Base-by-base conservation (phyloP, 1,140 invertebrate species). In the Drosophila punjabiensis region DNA sequence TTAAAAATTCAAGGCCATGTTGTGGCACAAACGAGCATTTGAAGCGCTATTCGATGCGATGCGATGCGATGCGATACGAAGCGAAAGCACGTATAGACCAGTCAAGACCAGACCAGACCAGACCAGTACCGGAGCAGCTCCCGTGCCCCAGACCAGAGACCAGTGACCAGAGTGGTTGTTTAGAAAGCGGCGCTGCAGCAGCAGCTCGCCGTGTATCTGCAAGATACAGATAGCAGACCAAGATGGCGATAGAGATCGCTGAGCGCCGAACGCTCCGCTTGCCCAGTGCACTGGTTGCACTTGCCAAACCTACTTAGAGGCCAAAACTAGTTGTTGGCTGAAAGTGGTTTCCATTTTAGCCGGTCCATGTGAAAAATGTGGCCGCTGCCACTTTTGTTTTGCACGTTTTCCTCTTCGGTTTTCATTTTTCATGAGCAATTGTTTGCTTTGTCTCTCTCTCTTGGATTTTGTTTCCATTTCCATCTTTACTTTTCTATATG, bases 1-100 rank as follows among this genome's bases (percentile, higher is more conserved):
- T 90, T 90, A 90, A 82, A 90, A 90, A 90, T 90, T 90, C 86
- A 90, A 90, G 86, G 86, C 86, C 86, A 90, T 74, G 73, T 82
- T 89, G 86, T 89, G 86, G 86, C 86, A 90, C 70, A 69, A 68
- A 63, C 70, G 62, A 76, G 58, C 78, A 37, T 78, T 83, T 87
- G 70, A 88, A 83, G 81, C 70, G 68, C 10, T 33, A 33, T 33
- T 9, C 33, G 24, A 50, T 50, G 9, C 47, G 47, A 82, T 53
- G 39, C 41, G 65, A 81, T 69, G 53, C 65, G 64, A 68, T 59
- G 35, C 39, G 18, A 50, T 63, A 18, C 63, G 35, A 73, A 33
- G 58, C 55, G 68, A 74, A 73, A 61, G 69, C 69, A 59, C 66
- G 66, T 73, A 70, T 73, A 70, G 41, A 69, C 50, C 33, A 30